phyloP scores from a whole-genome alignment of 30 jellyfish, hydroid and myxozoan genomes.

The Cassiopea xamachana region DNA sequence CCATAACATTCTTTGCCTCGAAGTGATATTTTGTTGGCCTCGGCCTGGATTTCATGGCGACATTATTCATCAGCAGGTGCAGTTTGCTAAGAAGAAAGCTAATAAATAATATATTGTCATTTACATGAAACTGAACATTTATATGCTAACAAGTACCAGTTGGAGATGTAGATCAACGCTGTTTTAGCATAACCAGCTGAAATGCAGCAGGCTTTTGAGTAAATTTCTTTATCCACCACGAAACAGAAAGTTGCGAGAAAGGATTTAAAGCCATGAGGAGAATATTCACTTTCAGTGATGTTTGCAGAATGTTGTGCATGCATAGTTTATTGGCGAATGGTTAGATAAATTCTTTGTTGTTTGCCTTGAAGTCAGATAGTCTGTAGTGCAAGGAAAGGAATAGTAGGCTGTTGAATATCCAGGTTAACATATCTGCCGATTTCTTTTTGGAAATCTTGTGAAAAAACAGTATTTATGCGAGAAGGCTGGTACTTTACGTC shows the following conservation, averaged over 20 bases:
- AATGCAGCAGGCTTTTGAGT: not conserved
- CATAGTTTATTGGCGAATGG: not conserved
- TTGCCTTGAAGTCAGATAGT: not conserved
- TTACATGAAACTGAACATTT: not conserved
- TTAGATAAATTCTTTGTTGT: not conserved
- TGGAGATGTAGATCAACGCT: not conserved
- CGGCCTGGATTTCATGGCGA: not conserved
- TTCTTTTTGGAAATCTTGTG: too few relatives aligned
- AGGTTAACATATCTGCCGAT: not conserved
- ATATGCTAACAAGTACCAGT: not conserved
- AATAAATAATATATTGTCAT: not conserved
- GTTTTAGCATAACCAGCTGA: not conserved
- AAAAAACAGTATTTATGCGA: too few relatives aligned
- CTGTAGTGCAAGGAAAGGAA: too few relatives aligned
- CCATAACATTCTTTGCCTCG: not conserved
- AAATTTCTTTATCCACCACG: not conserved
- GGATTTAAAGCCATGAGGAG: not conserved
- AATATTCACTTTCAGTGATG: not conserved
- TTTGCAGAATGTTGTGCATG: not conserved
- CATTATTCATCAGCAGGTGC: not conserved
- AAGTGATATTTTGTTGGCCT: not conserved
- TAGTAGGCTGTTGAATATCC: not conserved
- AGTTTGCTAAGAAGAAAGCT: not conserved
- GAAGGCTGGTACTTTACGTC: too few relatives aligned
- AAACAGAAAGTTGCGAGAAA: not conserved